phyloP scores from a whole-genome alignment of 2,888 invertebrate genomes.

The Andrena praecox region DNA sequence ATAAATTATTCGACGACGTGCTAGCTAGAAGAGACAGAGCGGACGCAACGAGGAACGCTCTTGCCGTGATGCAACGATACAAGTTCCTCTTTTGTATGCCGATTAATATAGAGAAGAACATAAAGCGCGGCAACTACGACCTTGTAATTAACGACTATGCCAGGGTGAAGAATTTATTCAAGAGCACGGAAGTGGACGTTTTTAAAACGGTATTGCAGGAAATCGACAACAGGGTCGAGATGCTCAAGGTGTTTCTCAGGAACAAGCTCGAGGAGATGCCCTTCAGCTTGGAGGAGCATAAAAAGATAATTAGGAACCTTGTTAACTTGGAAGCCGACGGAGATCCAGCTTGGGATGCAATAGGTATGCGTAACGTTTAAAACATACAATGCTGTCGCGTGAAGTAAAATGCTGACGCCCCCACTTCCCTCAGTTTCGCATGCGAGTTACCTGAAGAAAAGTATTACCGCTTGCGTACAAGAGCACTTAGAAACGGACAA shows the following conservation, averaged over 20 bases:
- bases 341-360: conserved; percentile 99
- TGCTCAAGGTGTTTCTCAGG: conserved; percentile 92
- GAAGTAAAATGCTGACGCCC: conserved; percentile 4
- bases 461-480: conserved; percentile 77
- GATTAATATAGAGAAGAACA: conserved; percentile 96
- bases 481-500: conserved; percentile 78
- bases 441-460: conserved; percentile 81
- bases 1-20: conserved; percentile 96
- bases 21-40: conserved; percentile 96
- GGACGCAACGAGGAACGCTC: conserved; percentile 97
- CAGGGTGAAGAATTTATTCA: conserved; percentile 97
- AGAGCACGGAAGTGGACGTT: conserved; percentile 95
- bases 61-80: conserved; percentile 96
- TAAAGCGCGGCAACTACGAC: conserved; percentile 97
- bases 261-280: conserved; percentile 95
- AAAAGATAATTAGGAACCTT: conserved; percentile 94
- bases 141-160: conserved; percentile 99
- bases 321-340: conserved; percentile 91
- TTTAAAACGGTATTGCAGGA: conserved; percentile 95
- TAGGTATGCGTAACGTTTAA: conserved; percentile 83
- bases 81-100: conserved; percentile 98
- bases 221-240: conserved; percentile 94
- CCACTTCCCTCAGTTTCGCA: conserved; percentile 77
- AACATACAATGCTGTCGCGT: background rate
- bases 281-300: conserved; percentile 96